A percentile compares a stretch with the other conserved stretches of the same genome.
These are phyloP conservation scores for Drosophila rhopaloa DNA, from an alignment of 1,140 invertebrate genomes.

Conservation along the genomic window DNA sequence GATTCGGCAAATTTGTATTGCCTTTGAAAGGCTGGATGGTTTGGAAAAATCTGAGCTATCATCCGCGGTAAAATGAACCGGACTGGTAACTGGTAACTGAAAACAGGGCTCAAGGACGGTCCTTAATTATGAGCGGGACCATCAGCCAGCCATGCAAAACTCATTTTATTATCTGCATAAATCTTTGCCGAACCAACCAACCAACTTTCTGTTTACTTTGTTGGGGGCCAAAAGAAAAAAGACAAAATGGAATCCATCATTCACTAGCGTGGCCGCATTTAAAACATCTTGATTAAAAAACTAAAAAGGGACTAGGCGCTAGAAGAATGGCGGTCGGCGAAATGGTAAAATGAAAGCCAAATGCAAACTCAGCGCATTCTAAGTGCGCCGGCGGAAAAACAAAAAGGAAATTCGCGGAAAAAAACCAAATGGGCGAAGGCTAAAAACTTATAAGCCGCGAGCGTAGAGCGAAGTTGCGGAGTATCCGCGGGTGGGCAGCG, in stretches of 20 bases:
- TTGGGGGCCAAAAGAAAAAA: slow-evolving; percentile 15
- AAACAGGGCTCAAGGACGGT: slow-evolving; percentile 51
- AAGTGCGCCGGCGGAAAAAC: slow-evolving; percentile 59
- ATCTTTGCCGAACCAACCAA: slow-evolving; percentile 65
- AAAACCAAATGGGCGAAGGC: slow-evolving; percentile 38
- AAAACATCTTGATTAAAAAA: slow-evolving; percentile 82
- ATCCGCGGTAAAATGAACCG: slow-evolving; percentile 24
- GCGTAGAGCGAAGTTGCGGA: slow-evolving; percentile 69
- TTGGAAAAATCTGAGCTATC: slow-evolving; percentile 47
- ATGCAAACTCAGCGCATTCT: slow-evolving; percentile 78
- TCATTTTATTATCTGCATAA: slow-evolving; percentile 83
- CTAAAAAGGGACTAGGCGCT: slow-evolving; percentile 49
- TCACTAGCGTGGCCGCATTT: slow-evolving; percentile 75
- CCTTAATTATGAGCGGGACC: slow-evolving; percentile 66
- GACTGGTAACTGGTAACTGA: neutral
- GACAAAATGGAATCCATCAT: slow-evolving; percentile 69
- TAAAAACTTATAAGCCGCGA: slow-evolving; percentile 76
- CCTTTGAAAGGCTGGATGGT: slow-evolving; percentile 18
- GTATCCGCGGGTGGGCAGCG: slow-evolving; percentile 25
- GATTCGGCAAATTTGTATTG: slow-evolving; percentile 44
- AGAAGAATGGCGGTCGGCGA: slow-evolving; percentile 48
- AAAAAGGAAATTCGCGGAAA: slow-evolving; percentile 45
- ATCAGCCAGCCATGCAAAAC: slow-evolving; percentile 43
- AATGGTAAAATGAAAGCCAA: slow-evolving; percentile 75
- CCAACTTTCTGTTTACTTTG: slow-evolving; percentile 76